Evolutionary conservation across 1,140 invertebrate genomes (phyloP).

Genomic region (Penaeus vannamei): DNA sequence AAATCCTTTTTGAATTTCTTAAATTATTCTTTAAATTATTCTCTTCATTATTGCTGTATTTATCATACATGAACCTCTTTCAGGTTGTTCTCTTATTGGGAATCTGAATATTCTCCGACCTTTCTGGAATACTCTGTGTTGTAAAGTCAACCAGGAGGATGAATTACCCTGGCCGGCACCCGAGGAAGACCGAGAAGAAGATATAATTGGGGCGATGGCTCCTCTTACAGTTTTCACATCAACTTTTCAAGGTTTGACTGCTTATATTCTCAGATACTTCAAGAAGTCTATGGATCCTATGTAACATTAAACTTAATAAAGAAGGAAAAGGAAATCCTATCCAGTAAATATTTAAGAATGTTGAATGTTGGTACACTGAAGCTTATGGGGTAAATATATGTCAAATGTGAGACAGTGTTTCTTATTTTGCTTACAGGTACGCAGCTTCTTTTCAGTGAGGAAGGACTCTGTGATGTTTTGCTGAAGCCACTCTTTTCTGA

Average conservation of each 20-base stretch:
- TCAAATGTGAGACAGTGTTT: background rate
- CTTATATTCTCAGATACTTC: no score
- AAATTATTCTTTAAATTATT: no score
- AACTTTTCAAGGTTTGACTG: conserved; percentile 34
- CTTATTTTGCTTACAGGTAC: conserved; percentile 21
- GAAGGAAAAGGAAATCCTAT: no score
- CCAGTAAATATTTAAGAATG: no score
- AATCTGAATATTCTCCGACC: conserved; percentile 25
- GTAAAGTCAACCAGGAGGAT: conserved; percentile 17
- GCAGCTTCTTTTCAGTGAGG: conserved; percentile 42
- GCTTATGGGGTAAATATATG: no score
- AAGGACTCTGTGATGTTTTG: conserved; percentile 17
- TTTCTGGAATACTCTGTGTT: conserved; percentile 46
- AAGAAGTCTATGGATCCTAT: no score
- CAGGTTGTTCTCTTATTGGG: no score
- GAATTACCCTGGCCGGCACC: background rate
- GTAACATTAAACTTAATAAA: no score
- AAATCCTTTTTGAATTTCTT: no score
- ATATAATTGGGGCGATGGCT: conserved; percentile 10
- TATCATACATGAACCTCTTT: no score
- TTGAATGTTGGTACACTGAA: no score
- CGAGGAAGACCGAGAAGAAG: conserved; percentile 35
- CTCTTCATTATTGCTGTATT: no score
- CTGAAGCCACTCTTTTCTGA: conserved; percentile 32
- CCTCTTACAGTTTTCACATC: conserved; percentile 25